A percentile compares a stretch with the other conserved stretches of the same genome.
Conservation (phyloP, 2,113 vertebrate genomes). For the Cyphomyrus plagiostoma region DNA sequence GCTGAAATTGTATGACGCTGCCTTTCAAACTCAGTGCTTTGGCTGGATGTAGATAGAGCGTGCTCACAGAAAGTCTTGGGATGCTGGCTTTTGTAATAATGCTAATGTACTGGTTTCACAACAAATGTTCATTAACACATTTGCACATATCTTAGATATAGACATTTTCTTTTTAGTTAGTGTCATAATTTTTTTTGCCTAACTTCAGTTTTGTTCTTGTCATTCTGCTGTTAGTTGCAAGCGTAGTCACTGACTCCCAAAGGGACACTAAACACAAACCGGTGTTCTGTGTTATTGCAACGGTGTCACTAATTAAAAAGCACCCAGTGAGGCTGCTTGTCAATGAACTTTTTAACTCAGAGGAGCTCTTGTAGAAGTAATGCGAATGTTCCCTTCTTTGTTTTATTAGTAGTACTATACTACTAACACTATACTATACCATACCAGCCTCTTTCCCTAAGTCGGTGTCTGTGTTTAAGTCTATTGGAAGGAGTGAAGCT, state of each 20-base stretch:
- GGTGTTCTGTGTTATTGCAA: not conserved
- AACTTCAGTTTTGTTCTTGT: too few relatives aligned
- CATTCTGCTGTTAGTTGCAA: too few relatives aligned
- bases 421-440: too few relatives aligned
- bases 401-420: not conserved
- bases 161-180: not conserved
- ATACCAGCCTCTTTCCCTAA: not conserved
- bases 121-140: not conserved
- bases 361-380: not conserved
- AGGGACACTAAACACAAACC: not conserved
- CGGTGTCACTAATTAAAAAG: not conserved
- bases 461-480: not conserved
- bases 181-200: not conserved
- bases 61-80: not conserved
- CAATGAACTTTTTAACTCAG: not conserved
- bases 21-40: not conserved
- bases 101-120: not conserved
- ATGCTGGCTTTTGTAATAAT: not conserved
- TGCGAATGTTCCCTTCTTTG: not conserved
- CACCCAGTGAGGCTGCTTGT: not conserved
- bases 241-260: not conserved
- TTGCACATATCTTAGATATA: not conserved
- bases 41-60: not conserved
- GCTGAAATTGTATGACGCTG: not conserved
- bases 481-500: not conserved